These are phyloP conservation scores for Mormyrops boulengeri DNA, from an alignment of 2,797 vertebrate species.

Conservation along the genomic window DNA sequence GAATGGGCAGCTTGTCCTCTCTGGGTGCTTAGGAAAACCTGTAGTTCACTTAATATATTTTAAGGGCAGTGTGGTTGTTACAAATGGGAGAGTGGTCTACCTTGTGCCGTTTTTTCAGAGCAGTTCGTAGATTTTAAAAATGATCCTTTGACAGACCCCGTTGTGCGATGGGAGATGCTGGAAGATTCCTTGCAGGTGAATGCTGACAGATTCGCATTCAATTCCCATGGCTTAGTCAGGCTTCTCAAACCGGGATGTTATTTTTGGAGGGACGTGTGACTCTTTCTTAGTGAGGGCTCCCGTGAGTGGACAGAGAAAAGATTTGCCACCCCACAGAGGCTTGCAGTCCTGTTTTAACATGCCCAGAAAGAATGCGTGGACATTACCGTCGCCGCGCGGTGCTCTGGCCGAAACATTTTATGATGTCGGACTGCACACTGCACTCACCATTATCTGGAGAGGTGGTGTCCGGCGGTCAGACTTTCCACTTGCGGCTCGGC, in stretches of 20 bases:
- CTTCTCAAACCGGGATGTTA: slow-evolving; percentile 36
- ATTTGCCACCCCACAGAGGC: slow-evolving; percentile 36
- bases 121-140: background rate
- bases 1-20: background rate
- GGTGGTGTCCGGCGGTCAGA: slow-evolving; percentile 26
- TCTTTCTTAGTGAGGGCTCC: slow-evolving; percentile 29
- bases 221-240: slow-evolving; percentile 39
- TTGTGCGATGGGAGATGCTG: slow-evolving; percentile 46
- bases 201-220: slow-evolving; percentile 43
- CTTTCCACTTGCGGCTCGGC: slow-evolving; percentile 32
- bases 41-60: slow-evolving; percentile 17
- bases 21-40: background rate
- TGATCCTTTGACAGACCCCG: slow-evolving; percentile 23
- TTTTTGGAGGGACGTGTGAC: slow-evolving; percentile 10
- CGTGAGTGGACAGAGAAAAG: background rate
- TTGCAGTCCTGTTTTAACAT: background rate
- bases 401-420: background rate
- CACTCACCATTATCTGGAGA: slow-evolving; percentile 31
- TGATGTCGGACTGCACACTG: slow-evolving; percentile 7
- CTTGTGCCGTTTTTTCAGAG: slow-evolving; percentile 19
- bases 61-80: slow-evolving; percentile 14
- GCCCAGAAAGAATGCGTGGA: background rate
- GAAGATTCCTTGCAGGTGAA: slow-evolving; percentile 50
- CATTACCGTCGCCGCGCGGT: slow-evolving; percentile 16
- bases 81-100: slow-evolving; percentile 20